Percentiles rank a stretch among this genome's conserved stretches.
Evolutionary conservation across 2,888 invertebrate genomes (phyloP).

Genomic region (Oeneis ivallda): DNA sequence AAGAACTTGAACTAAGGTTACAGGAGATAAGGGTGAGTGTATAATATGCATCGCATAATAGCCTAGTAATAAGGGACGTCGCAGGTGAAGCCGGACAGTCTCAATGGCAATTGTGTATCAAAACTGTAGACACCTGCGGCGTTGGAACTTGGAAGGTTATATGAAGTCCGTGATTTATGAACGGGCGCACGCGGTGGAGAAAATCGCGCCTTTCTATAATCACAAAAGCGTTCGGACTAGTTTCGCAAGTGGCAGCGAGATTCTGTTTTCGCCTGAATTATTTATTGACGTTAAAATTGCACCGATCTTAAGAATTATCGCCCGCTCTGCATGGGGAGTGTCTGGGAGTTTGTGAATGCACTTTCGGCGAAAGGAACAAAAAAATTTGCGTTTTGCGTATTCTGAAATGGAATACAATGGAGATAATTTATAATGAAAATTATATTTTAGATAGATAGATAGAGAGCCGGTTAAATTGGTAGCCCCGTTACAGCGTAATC

Average conservation of each 20-base stretch:
- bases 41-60: conserved; percentile 43
- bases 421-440: neutral
- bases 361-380: conserved; percentile 32
- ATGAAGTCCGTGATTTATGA: conserved; percentile 62
- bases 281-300: conserved; percentile 39
- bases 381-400: conserved; percentile 12
- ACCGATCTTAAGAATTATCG: conserved; percentile 41
- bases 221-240: conserved; percentile 46
- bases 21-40: neutral
- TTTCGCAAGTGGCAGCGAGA: conserved; percentile 38
- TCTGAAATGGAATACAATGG: conserved; percentile 5
- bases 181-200: conserved; percentile 54
- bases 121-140: conserved; percentile 63
- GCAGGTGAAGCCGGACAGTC: conserved; percentile 60
- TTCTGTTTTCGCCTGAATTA: conserved; percentile 36
- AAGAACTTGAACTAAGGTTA: neutral
- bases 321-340: conserved; percentile 17
- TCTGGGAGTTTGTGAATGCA: conserved; percentile 36
- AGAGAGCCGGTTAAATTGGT: no score
- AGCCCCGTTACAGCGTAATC: no score
- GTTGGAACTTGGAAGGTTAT: conserved; percentile 29
- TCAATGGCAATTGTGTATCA: conserved; percentile 55
- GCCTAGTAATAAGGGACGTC: conserved; percentile 53
- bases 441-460: no score
- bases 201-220: conserved; percentile 62